Conservation (phyloP, 2,797 vertebrate genomes). For the Cryptoblepharus egeriae region DNA sequence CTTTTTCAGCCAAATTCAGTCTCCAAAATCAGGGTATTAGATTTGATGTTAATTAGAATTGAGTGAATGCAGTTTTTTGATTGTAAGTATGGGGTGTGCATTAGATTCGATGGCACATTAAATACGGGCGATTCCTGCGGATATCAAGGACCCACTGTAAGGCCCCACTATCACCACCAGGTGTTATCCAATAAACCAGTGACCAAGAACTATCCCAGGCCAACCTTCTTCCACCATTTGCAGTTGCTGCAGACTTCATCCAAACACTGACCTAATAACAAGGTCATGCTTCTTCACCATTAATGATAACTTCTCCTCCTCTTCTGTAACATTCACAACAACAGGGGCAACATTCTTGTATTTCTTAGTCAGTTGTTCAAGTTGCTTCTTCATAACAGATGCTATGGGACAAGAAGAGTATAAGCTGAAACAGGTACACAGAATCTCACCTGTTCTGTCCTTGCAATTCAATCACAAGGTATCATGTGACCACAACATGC, state of each 20-base stretch:
- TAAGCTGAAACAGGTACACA: background rate
- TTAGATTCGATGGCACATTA: too few species aligned
- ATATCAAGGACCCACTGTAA: too few species aligned
- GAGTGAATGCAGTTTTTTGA: too few species aligned
- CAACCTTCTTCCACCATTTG: too few species aligned
- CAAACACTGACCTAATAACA: conserved; percentile 88
- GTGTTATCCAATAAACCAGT: background rate
- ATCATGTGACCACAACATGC: background rate
- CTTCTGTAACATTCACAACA: conserved; percentile 82
- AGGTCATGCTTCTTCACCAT: conserved; percentile 90
- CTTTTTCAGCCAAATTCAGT: too few species aligned
- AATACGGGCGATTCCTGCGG: too few species aligned
- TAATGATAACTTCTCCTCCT: conserved; percentile 83
- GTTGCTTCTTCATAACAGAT: conserved; percentile 85
- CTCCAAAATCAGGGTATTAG: too few species aligned
- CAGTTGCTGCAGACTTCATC: background rate
- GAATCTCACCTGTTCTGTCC: background rate
- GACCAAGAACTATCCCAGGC: background rate
- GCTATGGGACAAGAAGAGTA: conserved; percentile 76
- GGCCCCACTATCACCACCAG: background rate
- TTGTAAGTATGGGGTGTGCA: too few species aligned
- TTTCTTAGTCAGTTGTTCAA: conserved; percentile 83
- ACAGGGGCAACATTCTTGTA: conserved; percentile 86
- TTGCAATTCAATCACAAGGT: background rate
- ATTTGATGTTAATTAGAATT: too few species aligned